Base-by-base conservation (phyloP, 2,888 invertebrate species). In the Campoplex capitator region DNA sequence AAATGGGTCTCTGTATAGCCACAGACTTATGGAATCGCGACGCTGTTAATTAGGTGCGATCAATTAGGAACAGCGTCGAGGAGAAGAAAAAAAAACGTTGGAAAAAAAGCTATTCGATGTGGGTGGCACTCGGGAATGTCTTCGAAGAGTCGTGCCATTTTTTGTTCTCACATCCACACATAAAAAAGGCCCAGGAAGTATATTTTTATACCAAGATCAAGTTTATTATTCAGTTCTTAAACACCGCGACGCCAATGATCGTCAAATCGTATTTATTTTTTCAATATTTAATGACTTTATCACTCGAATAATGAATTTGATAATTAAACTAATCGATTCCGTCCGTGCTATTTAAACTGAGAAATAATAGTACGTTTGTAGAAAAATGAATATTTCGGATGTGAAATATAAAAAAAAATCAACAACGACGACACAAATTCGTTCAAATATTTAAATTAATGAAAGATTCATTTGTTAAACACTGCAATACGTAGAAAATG, bases 1-100 rank as follows among this genome's bases (percentile, higher is more conserved):
- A 28, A 65, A 32, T 65, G 77, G 68, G 81, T 73, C 78, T 42
- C 54, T 68, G 77, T 32, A 71, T 77, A 81, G 74, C 70, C 83
- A 74, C 80, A 68, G 23, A 78, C 77, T 83, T 23, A 54, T 80
- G 84, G 75, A 83, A 73, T 83, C 86, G 83, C 84, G 85, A 86
- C 87, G 83, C 82, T 87, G 88, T 87, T 88, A 89, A 89, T 88
- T 88, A 85, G 86, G 88, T 83, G 83, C 86, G 85, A 89, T 89
- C 88, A 89, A 89, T 89, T 88, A 88, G 85, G 51, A 81, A 70
- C 51, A 68, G 78, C 73, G 79, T 65, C 48, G 51, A 54, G 32
- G 68, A 80, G 79, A 23, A 65, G 80, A 77, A 70, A 74, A 68
- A 18, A 42, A 65, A 77, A 62, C 65, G 45, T 78, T 56, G 54